These are phyloP conservation scores for Notodonta dromedarius DNA, from an alignment of 2,888 invertebrate species.

Conservation along the genomic window DNA sequence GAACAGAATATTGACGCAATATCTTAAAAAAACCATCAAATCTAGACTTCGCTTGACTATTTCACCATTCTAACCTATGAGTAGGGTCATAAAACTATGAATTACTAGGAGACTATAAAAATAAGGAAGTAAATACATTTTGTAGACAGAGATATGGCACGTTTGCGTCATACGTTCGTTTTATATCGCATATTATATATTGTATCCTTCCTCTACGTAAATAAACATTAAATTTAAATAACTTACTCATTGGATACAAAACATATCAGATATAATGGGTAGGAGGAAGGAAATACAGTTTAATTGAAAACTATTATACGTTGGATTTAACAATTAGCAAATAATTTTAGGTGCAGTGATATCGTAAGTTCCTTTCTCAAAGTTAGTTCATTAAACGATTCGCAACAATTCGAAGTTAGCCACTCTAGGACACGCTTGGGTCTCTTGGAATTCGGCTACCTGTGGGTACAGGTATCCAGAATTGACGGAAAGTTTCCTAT, in stretches of 20 bases:
- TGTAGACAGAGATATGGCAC: slow-evolving; percentile 7
- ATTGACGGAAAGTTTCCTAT: too few relatives aligned
- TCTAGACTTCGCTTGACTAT: neutral
- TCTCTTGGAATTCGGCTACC: too few relatives aligned
- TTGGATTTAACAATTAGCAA: too few relatives aligned
- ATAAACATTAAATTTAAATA: neutral
- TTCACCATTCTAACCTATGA: neutral
- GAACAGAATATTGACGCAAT: neutral
- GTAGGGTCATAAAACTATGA: slow-evolving; percentile 2
- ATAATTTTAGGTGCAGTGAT: too few relatives aligned
- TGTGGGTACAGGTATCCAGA: too few relatives aligned
- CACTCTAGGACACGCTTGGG: too few relatives aligned
- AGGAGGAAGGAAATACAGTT: too few relatives aligned
- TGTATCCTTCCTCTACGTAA: neutral
- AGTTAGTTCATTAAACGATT: too few relatives aligned
- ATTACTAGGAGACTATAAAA: slow-evolving; percentile 9
- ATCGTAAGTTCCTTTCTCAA: too few relatives aligned
- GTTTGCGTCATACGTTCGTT: neutral
- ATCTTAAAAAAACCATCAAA: neutral
- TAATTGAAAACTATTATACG: too few relatives aligned
- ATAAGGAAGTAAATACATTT: slow-evolving; percentile 7
- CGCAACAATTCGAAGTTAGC: too few relatives aligned
- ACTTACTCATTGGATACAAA: neutral
- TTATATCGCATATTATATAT: neutral
- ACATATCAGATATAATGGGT: too few relatives aligned